These are phyloP conservation scores for Oligia fasciuncula DNA, from an alignment of 2,888 invertebrate species.

Conservation along the genomic window DNA sequence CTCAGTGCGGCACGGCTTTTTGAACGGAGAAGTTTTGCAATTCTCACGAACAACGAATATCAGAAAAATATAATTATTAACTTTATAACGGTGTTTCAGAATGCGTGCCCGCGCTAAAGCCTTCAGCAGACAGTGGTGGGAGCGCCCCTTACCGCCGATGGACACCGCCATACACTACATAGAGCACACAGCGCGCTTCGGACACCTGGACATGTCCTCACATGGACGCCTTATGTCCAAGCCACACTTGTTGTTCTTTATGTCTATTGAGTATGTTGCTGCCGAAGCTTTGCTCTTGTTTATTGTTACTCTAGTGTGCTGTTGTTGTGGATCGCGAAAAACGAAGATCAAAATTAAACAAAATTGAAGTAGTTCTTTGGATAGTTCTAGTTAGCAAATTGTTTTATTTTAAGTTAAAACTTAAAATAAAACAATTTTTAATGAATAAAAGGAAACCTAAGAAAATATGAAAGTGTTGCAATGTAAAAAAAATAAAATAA, in stretches of 20 bases:
- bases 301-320: constrained; percentile 18
- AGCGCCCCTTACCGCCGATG: constrained; percentile 72
- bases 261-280: constrained; percentile 62
- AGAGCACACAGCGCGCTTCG: constrained; percentile 71
- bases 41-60: background rate
- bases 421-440: too few relatives aligned
- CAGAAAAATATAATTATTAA: background rate
- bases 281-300: constrained; percentile 22
- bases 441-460: background rate
- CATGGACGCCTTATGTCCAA: constrained; percentile 64
- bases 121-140: constrained; percentile 70
- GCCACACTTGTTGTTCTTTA: constrained; percentile 67
- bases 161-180: constrained; percentile 74
- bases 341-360: constrained; percentile 49
- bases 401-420: background rate
- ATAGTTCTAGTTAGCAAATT: constrained; percentile 4
- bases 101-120: constrained; percentile 68
- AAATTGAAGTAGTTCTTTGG: constrained; percentile 16
- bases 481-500: constrained; percentile 14
- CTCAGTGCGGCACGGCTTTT: background rate
- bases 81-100: constrained; percentile 61
- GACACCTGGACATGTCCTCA: constrained; percentile 70
- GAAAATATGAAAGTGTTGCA: background rate
- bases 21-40: background rate
- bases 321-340: constrained; percentile 13